A percentile compares a stretch with the other conserved stretches of the same genome.
Evolutionary conservation across 1,140 invertebrate species (phyloP).

Genomic region (Pogonognathellus flavescens): DNA sequence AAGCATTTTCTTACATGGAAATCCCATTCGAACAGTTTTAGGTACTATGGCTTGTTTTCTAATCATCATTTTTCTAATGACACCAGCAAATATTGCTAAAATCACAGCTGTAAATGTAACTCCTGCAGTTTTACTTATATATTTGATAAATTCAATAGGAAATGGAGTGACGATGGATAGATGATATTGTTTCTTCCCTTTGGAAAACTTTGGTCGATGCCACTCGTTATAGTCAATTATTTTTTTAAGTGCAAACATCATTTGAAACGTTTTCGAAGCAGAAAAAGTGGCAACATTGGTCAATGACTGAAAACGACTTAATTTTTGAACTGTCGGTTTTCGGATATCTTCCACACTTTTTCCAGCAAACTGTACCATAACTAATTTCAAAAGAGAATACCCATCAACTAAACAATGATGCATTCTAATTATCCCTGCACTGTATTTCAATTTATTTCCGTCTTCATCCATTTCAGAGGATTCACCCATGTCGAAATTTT

Average conservation of each 20-base stretch:
- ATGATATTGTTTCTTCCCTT: not conserved
- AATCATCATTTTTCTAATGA: constrained; percentile 24
- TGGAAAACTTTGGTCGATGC: not conserved
- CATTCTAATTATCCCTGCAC: not conserved
- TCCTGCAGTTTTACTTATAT: not conserved
- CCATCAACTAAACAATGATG: constrained; percentile 8
- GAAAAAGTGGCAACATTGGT: not conserved
- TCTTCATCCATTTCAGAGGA: not conserved
- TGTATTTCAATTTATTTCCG: not conserved
- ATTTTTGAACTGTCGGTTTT: not conserved
- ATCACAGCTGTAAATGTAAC: not conserved
- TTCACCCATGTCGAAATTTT: not conserved
- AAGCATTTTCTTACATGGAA: constrained; percentile 7
- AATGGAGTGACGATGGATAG: not conserved
- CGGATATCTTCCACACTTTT: not conserved
- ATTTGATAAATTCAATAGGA: not conserved
- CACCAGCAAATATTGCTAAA: not conserved
- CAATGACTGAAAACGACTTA: not conserved
- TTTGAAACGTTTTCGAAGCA: not conserved
- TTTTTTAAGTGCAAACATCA: not conserved
- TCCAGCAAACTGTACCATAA: not conserved
- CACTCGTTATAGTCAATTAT: not conserved
- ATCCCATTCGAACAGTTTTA: not conserved
- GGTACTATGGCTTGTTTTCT: not conserved
- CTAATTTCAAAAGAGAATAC: not conserved